These are phyloP conservation scores for Turritopsis rubra DNA, from an alignment of 30 jellyfish, hydroid and myxozoan species.

Conservation along the genomic window DNA sequence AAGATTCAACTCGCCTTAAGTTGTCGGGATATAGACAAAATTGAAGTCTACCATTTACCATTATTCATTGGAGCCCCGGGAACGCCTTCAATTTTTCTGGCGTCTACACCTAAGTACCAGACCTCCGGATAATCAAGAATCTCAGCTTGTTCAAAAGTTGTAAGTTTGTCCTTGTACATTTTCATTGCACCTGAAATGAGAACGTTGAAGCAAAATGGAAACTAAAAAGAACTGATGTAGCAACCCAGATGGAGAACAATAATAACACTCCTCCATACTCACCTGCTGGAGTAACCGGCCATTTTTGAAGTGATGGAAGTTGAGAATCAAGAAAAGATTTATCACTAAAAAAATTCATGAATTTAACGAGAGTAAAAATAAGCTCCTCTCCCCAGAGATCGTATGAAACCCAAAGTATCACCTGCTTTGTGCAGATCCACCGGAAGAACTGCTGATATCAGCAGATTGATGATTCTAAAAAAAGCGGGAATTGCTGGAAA, in stretches of 20 bases:
- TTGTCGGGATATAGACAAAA: too few relatives aligned
- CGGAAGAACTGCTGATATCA: neutral
- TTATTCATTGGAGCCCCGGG: slow-evolving; percentile 92
- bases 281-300: slow-evolving; percentile 86
- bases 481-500: too few relatives aligned
- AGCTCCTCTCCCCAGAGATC: too few relatives aligned
- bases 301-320: slow-evolving; percentile 20
- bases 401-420: too few relatives aligned
- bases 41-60: too few relatives aligned
- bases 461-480: neutral
- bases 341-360: neutral
- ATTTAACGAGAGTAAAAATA: neutral
- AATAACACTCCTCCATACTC: neutral
- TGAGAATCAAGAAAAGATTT: neutral
- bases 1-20: too few relatives aligned
- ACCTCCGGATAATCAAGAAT: slow-evolving; percentile 79
- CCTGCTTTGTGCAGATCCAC: neutral
- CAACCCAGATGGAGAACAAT: neutral
- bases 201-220: too few relatives aligned
- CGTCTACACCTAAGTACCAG: slow-evolving; percentile 84
- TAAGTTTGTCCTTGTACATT: slow-evolving; percentile 54
- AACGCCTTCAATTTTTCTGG: slow-evolving; percentile 82
- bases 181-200: slow-evolving; percentile 64
- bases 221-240: too few relatives aligned
- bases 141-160: slow-evolving; percentile 91